Percentiles rank a stretch among this genome's conserved stretches.
phyloP scores from a whole-genome alignment of 2,797 vertebrate species.

The Pampus argenteus region DNA sequence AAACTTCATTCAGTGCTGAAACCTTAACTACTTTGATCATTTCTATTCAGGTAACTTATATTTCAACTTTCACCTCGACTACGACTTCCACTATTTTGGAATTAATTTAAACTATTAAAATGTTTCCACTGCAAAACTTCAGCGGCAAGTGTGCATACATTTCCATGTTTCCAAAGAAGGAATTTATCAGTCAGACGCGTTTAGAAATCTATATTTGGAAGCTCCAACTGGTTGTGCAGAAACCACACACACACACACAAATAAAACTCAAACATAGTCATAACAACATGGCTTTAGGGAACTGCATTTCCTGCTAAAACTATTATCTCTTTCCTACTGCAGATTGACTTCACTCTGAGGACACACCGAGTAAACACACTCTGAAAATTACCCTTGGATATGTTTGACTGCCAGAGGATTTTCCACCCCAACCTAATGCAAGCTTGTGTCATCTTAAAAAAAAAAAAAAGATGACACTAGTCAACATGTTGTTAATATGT shows the following conservation, averaged over 20 bases:
- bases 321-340: not conserved
- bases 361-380: constrained; percentile 41
- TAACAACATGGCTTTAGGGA: constrained; percentile 2
- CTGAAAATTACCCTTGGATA: constrained; percentile 50
- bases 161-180: constrained; percentile 14
- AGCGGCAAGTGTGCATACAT: not conserved
- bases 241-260: constrained; percentile 12
- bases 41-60: not conserved
- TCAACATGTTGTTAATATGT: constrained; percentile 60
- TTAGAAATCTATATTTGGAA: constrained; percentile 20
- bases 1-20: not conserved
- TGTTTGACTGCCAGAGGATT: constrained; percentile 46
- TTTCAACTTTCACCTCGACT: not conserved
- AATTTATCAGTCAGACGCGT: not conserved
- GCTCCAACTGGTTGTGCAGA: not conserved
- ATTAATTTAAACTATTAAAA: not conserved
- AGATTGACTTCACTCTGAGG: constrained; percentile 25
- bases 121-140: not conserved
- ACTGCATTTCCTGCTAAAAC: constrained; percentile 28
- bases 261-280: constrained; percentile 9
- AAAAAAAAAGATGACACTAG: constrained; percentile 58
- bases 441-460: constrained; percentile 54
- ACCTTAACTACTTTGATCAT: no score
- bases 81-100: not conserved
- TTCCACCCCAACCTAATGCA: constrained; percentile 53